These are phyloP conservation scores for Triplophysa bombifrons DNA, from an alignment of 2,797 vertebrate genomes.

Conservation along the genomic window DNA sequence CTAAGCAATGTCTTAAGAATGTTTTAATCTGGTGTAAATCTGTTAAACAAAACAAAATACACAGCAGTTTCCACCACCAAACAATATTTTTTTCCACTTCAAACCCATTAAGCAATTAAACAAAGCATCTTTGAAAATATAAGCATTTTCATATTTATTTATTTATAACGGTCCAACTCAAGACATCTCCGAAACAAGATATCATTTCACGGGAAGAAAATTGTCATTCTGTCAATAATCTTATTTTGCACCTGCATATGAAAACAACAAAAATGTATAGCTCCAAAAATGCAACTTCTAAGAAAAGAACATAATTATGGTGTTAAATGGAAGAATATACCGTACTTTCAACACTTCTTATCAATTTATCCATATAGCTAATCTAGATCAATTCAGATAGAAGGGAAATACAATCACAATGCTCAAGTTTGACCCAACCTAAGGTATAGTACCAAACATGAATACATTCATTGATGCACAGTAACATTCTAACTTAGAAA, in stretches of 20 bases:
- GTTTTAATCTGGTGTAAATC: constrained; percentile 28
- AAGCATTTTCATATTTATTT: neutral
- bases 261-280: neutral
- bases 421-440: neutral
- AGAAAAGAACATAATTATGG: too few relatives aligned
- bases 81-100: neutral
- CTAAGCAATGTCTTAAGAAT: constrained; percentile 3
- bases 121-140: neutral
- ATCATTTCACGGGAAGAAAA: neutral
- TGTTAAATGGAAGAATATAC: neutral
- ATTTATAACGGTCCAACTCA: neutral
- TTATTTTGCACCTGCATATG: neutral
- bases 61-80: neutral
- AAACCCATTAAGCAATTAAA: constrained; percentile 1
- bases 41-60: constrained; percentile 28
- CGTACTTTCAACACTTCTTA: neutral
- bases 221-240: neutral
- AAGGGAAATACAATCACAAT: constrained; percentile 1
- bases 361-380: neutral
- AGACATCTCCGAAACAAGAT: neutral
- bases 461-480: constrained; percentile 38
- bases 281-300: too few relatives aligned
- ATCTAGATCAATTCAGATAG: neutral
- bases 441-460: constrained; percentile 15
- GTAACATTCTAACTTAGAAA: neutral